phyloP scores from a whole-genome alignment of 2,113 vertebrate species.

The Tupaia tana region DNA sequence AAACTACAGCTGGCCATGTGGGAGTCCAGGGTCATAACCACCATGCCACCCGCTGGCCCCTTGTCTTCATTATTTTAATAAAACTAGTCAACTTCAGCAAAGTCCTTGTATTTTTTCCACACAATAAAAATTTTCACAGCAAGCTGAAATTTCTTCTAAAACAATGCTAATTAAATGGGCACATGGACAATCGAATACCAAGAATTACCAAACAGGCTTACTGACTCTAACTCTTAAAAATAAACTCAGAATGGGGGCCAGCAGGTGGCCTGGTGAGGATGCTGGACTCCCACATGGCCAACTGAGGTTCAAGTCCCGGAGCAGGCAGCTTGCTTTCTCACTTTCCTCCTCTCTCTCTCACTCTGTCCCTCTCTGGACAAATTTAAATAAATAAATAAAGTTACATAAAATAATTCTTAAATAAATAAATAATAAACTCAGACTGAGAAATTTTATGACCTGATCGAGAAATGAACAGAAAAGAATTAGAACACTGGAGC shows the following conservation, averaged over 20 bases:
- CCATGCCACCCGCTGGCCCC: no score
- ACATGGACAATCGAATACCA: neutral
- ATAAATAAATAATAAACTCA: neutral
- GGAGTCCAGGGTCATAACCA: no score
- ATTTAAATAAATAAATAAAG: no score
- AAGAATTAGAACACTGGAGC: slow-evolving; percentile 1
- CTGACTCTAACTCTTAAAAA: neutral
- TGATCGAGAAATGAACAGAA: slow-evolving; percentile 10
- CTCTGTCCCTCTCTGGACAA: no score
- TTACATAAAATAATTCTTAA: no score
- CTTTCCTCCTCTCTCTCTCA: no score
- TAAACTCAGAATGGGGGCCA: neutral
- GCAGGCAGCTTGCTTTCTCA: no score
- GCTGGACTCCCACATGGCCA: no score
- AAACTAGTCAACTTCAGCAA: slow-evolving; percentile 44
- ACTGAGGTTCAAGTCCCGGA: no score
- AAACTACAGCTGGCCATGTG: no score
- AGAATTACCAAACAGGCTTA: neutral
- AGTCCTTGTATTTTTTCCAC: neutral
- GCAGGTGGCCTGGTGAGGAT: no score
- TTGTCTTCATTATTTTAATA: neutral
- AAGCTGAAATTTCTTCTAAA: neutral
- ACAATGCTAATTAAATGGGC: neutral
- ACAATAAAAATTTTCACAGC: slow-evolving; percentile 44
- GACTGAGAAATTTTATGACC: slow-evolving; percentile 10